phyloP scores from a whole-genome alignment of 53 echinoderm and acorn worm species.

The Pentamera pediparva region DNA sequence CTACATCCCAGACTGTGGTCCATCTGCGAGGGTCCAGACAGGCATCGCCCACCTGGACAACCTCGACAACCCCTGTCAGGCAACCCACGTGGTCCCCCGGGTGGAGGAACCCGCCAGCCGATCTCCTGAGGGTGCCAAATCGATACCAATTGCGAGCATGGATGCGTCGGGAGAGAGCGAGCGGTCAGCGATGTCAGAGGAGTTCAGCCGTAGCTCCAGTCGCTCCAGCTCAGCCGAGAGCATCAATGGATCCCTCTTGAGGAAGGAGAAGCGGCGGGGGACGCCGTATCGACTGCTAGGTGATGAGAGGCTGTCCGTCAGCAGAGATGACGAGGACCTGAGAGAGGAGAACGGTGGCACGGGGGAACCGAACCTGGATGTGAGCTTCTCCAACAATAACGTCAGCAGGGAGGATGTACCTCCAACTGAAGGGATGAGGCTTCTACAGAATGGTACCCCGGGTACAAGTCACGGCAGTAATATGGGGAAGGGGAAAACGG shows the following conservation, averaged over 20 bases:
- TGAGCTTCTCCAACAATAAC: slow-evolving; percentile 49
- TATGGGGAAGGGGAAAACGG: background rate
- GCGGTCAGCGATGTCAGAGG: slow-evolving; percentile 41
- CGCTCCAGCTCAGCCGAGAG: slow-evolving; percentile 29
- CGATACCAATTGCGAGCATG: slow-evolving; percentile 35
- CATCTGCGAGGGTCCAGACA: slow-evolving; percentile 83
- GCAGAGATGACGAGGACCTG: slow-evolving; percentile 36
- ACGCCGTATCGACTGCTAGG: slow-evolving; percentile 75
- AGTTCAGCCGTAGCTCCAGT: slow-evolving; percentile 20
- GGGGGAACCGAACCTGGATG: slow-evolving; percentile 17
- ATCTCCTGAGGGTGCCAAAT: background rate
- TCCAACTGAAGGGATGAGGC: background rate
- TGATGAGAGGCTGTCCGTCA: slow-evolving; percentile 75
- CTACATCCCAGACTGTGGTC: slow-evolving; percentile 83
- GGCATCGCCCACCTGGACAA: slow-evolving; percentile 94
- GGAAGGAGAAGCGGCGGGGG: slow-evolving; percentile 62
- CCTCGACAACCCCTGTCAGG: slow-evolving; percentile 65
- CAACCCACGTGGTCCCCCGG: background rate
- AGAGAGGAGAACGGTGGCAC: slow-evolving; percentile 13
- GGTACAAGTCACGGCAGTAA: background rate
- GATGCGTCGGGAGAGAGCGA: slow-evolving; percentile 49
- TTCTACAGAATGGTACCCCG: slow-evolving; percentile 42
- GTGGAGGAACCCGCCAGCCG: background rate
- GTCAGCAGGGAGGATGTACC: slow-evolving; percentile 10
- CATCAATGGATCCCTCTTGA: slow-evolving; percentile 51